A percentile compares a stretch with the other conserved stretches of the same genome.
Evolutionary conservation across 2,113 vertebrate species (phyloP).

Genomic region (Malurus cyaneus): DNA sequence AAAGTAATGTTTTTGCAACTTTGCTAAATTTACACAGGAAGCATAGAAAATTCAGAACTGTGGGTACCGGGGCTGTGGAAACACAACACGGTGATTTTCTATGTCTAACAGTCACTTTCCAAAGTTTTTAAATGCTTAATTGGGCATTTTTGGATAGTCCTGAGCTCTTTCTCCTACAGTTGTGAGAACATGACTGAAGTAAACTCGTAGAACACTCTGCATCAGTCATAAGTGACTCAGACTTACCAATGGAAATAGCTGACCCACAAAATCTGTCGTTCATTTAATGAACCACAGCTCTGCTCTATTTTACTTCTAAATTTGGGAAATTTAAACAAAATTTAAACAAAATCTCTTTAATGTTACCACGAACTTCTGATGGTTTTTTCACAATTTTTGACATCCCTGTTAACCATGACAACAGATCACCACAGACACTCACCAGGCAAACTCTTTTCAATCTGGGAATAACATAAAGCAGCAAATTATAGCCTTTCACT

Average conservation of each 20-base stretch:
- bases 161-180: not conserved
- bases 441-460: not conserved
- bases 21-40: not conserved
- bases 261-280: not conserved
- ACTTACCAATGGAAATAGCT: not conserved
- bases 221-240: not conserved
- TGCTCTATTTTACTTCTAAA: not conserved
- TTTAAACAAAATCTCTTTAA: not conserved
- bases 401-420: not conserved
- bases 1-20: not conserved
- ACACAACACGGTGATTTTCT: not conserved
- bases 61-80: accelerated
- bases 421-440: not conserved
- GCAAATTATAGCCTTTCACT: not conserved
- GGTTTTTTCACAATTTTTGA: not conserved
- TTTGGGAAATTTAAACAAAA: not conserved
- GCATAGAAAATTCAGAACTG: not conserved
- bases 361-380: not conserved
- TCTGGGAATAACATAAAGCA: not conserved
- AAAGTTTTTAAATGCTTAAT: not conserved
- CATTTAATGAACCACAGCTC: not conserved
- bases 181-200: not conserved
- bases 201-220: not conserved
- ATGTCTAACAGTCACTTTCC: not conserved
- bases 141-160: not conserved